A percentile compares a stretch with the other conserved stretches of the same genome.
phyloP scores from a whole-genome alignment of 1,140 invertebrate genomes.

The Homarus americanus region DNA sequence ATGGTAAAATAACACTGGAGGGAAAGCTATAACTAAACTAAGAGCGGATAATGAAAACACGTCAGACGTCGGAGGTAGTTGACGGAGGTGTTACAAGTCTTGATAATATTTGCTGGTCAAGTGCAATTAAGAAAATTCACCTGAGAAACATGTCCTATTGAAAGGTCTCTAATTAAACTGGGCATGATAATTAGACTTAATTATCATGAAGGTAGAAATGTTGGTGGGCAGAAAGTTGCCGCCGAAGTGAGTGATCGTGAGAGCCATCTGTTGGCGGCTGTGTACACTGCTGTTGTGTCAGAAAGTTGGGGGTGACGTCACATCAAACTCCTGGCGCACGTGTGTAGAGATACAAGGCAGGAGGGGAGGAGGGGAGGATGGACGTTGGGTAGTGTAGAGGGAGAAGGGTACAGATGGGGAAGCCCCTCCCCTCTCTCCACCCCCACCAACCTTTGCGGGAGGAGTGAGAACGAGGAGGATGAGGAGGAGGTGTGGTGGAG shows the following conservation, averaged over 20 bases:
- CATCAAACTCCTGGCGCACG: constrained; percentile 58
- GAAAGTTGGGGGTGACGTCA: constrained; percentile 48
- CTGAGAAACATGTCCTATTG: background rate
- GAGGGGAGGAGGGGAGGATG: background rate
- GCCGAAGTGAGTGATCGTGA: constrained; percentile 3
- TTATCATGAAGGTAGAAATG: background rate
- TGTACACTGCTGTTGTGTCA: constrained; percentile 44
- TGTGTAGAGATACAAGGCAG: constrained; percentile 62
- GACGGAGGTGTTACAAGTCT: no score
- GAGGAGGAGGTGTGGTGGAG: constrained; percentile 38
- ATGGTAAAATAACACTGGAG: no score
- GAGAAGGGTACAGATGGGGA: constrained; percentile 23
- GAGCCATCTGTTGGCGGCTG: constrained; percentile 62
- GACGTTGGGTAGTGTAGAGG: constrained; percentile 24
- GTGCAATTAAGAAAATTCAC: background rate
- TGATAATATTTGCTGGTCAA: background rate
- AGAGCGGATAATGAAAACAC: no score
- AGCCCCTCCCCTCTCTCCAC: background rate
- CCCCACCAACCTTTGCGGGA: constrained; percentile 3
- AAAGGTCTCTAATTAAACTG: constrained; percentile 13
- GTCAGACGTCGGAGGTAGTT: no score
- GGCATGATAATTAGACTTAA: constrained; percentile 9
- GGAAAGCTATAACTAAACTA: no score
- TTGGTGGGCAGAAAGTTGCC: background rate
- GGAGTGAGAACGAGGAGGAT: constrained; percentile 44